phyloP scores from a whole-genome alignment of 2,113 vertebrate genomes.

The Brachyistius frenatus region DNA sequence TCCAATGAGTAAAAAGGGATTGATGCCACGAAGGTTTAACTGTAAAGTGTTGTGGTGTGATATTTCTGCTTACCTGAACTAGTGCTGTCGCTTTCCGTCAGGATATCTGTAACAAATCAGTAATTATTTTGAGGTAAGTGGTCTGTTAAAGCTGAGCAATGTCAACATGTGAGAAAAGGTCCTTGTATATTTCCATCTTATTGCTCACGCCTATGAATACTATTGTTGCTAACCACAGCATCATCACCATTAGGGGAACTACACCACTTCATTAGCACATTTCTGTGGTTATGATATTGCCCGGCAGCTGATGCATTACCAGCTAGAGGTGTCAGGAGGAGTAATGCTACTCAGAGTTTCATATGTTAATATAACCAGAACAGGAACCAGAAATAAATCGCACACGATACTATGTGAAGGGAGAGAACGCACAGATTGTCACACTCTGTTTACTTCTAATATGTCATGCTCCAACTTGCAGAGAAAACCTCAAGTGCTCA shows the following conservation, averaged over 20 bases:
- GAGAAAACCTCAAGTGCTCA: constrained; percentile 3
- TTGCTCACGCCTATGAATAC: constrained; percentile 3
- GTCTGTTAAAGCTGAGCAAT: background rate
- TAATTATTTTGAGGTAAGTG: background rate
- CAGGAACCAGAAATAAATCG: background rate
- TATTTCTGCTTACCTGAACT: constrained; percentile 70
- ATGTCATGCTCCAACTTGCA: background rate
- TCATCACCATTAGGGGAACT: constrained; percentile 5
- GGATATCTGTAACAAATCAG: constrained; percentile 69
- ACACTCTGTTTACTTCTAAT: background rate
- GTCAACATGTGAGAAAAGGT: constrained; percentile 11
- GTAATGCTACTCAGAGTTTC: background rate
- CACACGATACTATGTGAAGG: background rate
- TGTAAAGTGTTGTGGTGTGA: background rate
- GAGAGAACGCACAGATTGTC: background rate
- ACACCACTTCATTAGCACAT: background rate
- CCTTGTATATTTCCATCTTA: background rate
- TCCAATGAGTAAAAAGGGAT: constrained; percentile 7
- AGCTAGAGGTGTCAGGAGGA: background rate
- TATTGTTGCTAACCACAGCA: background rate
- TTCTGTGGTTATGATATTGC: background rate
- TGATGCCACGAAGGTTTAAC: background rate
- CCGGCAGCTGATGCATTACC: too few relatives aligned
- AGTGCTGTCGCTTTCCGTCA: constrained; percentile 71
- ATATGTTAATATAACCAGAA: background rate